Conservation (phyloP, 2,888 invertebrate genomes). For the Melanargia galathea region DNA sequence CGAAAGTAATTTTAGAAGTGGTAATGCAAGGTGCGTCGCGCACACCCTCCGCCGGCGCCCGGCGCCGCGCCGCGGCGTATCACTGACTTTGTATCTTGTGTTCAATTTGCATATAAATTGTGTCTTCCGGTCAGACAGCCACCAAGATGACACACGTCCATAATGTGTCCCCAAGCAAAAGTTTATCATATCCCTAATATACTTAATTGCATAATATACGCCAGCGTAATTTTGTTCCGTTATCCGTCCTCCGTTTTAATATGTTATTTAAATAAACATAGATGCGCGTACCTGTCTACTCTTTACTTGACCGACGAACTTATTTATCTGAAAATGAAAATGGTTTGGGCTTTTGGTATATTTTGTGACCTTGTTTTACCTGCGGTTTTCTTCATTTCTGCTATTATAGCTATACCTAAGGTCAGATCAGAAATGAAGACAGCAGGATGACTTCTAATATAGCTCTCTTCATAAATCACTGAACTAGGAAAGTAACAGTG, state of each 20-base stretch:
- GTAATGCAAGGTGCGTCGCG: slow-evolving; percentile 59
- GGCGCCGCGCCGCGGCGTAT: slow-evolving; percentile 51
- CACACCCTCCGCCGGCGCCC: slow-evolving; percentile 47
- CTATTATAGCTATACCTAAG: no score
- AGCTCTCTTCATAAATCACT: no score
- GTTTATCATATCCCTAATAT: slow-evolving; percentile 51
- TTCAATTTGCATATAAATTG: slow-evolving; percentile 82
- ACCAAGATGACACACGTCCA: slow-evolving; percentile 75
- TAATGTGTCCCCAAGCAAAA: slow-evolving; percentile 53
- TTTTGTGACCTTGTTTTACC: no score
- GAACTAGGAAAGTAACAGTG: no score
- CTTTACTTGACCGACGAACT: no score
- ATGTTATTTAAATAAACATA: slow-evolving; percentile 6
- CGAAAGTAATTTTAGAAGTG: slow-evolving; percentile 74
- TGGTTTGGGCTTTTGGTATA: background rate
- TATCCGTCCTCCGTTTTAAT: slow-evolving; percentile 15
- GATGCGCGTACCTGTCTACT: no score
- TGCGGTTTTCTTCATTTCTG: no score
- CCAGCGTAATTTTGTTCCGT: slow-evolving; percentile 21
- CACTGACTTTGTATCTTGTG: slow-evolving; percentile 74
- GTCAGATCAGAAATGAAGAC: no score
- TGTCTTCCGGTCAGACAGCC: slow-evolving; percentile 77
- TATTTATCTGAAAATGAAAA: background rate
- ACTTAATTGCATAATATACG: slow-evolving; percentile 36
- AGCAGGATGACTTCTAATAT: no score